Evolutionary conservation across 2,888 invertebrate species (phyloP).

Genomic region (Drepana falcataria): DNA sequence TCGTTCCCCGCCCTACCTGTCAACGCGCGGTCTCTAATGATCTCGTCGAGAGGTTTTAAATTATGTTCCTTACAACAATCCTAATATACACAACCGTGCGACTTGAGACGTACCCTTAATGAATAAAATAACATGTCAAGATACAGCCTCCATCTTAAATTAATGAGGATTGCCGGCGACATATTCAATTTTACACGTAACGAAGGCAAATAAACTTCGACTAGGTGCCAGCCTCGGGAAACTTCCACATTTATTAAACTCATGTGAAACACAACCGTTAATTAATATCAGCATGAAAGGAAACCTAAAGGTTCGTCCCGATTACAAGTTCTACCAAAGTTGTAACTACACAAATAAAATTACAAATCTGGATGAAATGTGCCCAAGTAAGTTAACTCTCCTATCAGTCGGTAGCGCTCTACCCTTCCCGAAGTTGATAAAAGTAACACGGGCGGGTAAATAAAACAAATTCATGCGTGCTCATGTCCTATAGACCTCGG

Average conservation of each 20-base stretch:
- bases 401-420: constrained; percentile 46
- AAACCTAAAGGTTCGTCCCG: constrained; percentile 63
- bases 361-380: constrained; percentile 42
- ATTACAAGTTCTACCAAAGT: constrained; percentile 56
- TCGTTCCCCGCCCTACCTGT: constrained; percentile 6
- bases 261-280: constrained; percentile 54
- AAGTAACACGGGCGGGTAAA: constrained; percentile 51
- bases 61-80: constrained; percentile 72
- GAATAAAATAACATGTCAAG: constrained; percentile 77
- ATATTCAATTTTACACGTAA: constrained; percentile 74
- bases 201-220: constrained; percentile 68
- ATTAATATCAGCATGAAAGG: constrained; percentile 70
- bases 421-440: constrained; percentile 49
- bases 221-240: constrained; percentile 31
- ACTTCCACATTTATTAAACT: constrained; percentile 64
- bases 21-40: constrained; percentile 47
- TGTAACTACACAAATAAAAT: constrained; percentile 48
- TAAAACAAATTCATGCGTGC: constrained; percentile 43
- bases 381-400: constrained; percentile 33
- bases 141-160: constrained; percentile 73
- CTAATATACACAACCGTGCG: constrained; percentile 54
- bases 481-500: constrained; percentile 34
- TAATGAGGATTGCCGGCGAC: constrained; percentile 70
- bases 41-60: constrained; percentile 67
- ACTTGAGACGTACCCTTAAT: constrained; percentile 61